Conservation (phyloP, 2,797 vertebrate genomes). For the Crocidura indochinensis region DNA sequence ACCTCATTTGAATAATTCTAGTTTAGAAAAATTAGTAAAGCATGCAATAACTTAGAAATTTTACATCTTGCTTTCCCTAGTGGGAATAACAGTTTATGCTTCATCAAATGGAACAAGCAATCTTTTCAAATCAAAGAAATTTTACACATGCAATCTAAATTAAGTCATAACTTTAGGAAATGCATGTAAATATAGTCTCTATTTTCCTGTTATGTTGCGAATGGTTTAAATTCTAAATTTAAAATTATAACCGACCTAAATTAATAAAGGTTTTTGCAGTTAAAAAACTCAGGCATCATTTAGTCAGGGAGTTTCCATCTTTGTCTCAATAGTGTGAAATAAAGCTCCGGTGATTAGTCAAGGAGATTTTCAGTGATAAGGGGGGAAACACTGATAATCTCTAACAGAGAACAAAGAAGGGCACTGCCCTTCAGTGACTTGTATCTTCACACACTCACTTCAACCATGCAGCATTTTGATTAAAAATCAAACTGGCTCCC, state of each 20-base stretch:
- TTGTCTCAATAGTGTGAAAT: not conserved
- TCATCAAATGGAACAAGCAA: constrained; percentile 62
- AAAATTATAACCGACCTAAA: constrained; percentile 43
- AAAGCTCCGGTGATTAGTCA: not conserved
- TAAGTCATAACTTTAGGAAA: constrained; percentile 50
- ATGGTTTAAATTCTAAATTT: constrained; percentile 37
- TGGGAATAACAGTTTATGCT: not conserved
- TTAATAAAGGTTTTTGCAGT: not conserved
- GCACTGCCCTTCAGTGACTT: not conserved
- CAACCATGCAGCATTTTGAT: not conserved
- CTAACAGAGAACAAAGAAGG: not conserved
- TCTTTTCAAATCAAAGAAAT: constrained; percentile 60
- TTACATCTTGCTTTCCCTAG: constrained; percentile 14
- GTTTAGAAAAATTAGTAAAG: constrained; percentile 68
- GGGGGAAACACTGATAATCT: not conserved
- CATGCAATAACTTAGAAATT: constrained; percentile 48
- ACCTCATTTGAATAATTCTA: constrained; percentile 22
- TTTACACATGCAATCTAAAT: constrained; percentile 57
- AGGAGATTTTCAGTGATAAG: not conserved
- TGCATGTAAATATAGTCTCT: not conserved
- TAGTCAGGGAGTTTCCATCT: not conserved
- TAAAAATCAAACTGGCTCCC: constrained; percentile 13
- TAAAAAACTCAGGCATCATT: not conserved
- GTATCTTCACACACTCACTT: not conserved
- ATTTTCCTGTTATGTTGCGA: constrained; percentile 2